Conservation (phyloP, 2,797 vertebrate genomes). For the Numenius phaeopus region DNA sequence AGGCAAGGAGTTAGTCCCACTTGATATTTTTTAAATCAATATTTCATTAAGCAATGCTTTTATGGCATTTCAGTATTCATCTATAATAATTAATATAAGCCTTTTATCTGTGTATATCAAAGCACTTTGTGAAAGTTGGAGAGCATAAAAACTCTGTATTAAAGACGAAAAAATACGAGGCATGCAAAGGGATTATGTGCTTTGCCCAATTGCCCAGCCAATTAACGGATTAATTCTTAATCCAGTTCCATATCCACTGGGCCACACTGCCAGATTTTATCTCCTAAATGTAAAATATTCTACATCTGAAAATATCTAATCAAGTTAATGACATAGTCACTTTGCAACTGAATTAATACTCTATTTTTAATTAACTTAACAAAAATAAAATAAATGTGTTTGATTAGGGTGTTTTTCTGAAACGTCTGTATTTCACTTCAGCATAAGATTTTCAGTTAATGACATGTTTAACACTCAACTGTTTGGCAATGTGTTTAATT, state of each 20-base stretch:
- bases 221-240: slow-evolving; percentile 47
- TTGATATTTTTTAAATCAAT: slow-evolving; percentile 62
- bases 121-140: slow-evolving; percentile 39
- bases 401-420: background rate
- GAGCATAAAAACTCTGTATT: slow-evolving; percentile 30
- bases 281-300: slow-evolving; percentile 51
- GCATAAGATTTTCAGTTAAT: slow-evolving; percentile 15
- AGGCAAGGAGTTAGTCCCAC: background rate
- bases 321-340: slow-evolving; percentile 29
- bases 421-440: background rate
- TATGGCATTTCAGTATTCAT: slow-evolving; percentile 53
- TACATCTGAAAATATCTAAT: slow-evolving; percentile 44
- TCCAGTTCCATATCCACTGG: slow-evolving; percentile 28
- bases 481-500: slow-evolving; percentile 18
- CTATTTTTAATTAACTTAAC: slow-evolving; percentile 42
- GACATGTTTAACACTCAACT: slow-evolving; percentile 5
- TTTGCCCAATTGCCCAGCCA: slow-evolving; percentile 1
- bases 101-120: slow-evolving; percentile 66
- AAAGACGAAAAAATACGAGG: background rate
- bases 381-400: slow-evolving; percentile 12
- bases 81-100: slow-evolving; percentile 53
- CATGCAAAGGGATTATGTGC: slow-evolving; percentile 13
- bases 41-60: slow-evolving; percentile 59
- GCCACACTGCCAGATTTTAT: slow-evolving; percentile 38
- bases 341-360: slow-evolving; percentile 23